Conservation (phyloP, 2,797 vertebrate species). For the Onychomys torridus region DNA sequence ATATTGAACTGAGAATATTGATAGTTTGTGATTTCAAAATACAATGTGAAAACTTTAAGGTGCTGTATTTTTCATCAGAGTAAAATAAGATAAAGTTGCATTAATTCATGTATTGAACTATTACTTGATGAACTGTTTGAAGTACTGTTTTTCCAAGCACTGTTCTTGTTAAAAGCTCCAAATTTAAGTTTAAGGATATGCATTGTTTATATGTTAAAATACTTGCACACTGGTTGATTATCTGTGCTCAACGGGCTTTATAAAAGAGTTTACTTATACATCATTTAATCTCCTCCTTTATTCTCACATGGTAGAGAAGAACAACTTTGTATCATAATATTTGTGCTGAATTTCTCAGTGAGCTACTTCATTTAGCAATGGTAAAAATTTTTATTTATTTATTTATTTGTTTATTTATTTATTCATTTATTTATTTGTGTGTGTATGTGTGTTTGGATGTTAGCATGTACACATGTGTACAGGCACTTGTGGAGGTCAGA, state of each 20-base stretch:
- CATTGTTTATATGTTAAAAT: background rate
- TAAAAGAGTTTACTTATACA: background rate
- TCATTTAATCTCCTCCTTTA: background rate
- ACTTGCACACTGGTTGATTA: background rate
- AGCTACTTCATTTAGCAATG: background rate
- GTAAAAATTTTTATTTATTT: background rate
- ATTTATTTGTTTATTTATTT: background rate
- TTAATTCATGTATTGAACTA: conserved; percentile 36
- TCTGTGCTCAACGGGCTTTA: background rate
- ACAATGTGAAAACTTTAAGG: conserved; percentile 49
- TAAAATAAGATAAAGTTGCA: conserved; percentile 55
- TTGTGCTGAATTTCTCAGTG: background rate
- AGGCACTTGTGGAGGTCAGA: background rate
- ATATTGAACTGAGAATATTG: conserved; percentile 36
- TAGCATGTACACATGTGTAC: no score
- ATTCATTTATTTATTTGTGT: background rate
- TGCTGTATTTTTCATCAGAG: conserved; percentile 50
- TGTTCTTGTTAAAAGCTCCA: background rate
- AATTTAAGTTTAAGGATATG: background rate
- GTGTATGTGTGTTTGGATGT: background rate
- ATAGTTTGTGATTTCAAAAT: conserved; percentile 58
- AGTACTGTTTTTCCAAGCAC: background rate
- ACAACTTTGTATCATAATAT: background rate
- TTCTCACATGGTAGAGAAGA: background rate
- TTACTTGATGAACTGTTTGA: background rate